Evolutionary conservation across 1,140 invertebrate species (phyloP).

Genomic region (Olivierus martensii): DNA sequence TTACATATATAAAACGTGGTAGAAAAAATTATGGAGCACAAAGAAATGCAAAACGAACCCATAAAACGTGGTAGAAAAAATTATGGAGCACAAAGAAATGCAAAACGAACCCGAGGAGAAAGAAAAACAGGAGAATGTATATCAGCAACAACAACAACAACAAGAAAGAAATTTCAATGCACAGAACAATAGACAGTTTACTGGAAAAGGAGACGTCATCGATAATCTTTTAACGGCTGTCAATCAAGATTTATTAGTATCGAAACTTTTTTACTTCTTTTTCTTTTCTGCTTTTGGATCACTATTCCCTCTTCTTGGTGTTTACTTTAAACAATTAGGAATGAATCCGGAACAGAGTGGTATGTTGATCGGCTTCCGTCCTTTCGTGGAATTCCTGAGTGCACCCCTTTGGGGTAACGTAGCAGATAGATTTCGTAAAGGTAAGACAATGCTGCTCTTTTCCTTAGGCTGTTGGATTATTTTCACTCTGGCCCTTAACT

Average conservation of each 20-base stretch:
- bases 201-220: no score
- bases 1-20: no score
- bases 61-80: no score
- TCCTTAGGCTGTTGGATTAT: slow-evolving; percentile 89
- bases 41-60: no score
- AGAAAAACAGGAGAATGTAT: no score
- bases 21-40: no score
- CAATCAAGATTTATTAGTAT: slow-evolving; percentile 77
- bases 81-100: no score
- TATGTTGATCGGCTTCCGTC: slow-evolving; percentile 70
- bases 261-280: slow-evolving; percentile 97
- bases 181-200: no score
- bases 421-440: slow-evolving; percentile 80
- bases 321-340: slow-evolving; percentile 97
- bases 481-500: slow-evolving; percentile 88
- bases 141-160: no score
- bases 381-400: slow-evolving; percentile 94
- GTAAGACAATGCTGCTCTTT: slow-evolving; percentile 70
- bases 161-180: no score
- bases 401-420: slow-evolving; percentile 95
- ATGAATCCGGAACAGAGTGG: slow-evolving; percentile 95
- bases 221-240: background rate
- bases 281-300: slow-evolving; percentile 99
- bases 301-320: slow-evolving; percentile 91
- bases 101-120: no score